Evolutionary conservation across 2,888 invertebrate species (phyloP).

Genomic region (Latheticus oryzae): DNA sequence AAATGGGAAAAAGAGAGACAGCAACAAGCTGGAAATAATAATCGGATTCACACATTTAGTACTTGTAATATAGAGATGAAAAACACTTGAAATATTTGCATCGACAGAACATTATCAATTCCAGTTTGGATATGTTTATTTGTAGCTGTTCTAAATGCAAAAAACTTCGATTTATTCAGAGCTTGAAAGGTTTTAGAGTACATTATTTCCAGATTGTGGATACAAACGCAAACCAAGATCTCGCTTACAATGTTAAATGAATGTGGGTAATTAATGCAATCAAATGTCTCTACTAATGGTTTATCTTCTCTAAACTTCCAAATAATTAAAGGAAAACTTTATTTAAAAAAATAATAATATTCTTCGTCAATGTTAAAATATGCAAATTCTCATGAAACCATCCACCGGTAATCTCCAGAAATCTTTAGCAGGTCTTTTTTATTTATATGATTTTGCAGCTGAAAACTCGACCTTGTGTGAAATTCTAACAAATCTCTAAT

Average conservation of each 20-base stretch:
- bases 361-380: too few relatives aligned
- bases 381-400: too few relatives aligned
- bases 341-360: too few relatives aligned
- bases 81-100: conserved; percentile 20
- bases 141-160: conserved; percentile 8
- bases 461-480: conserved; percentile 1
- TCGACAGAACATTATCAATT: conserved; percentile 11
- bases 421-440: too few relatives aligned
- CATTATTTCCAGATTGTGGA: conserved; percentile 14
- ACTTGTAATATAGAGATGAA: neutral
- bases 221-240: conserved; percentile 15
- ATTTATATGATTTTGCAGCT: too few relatives aligned
- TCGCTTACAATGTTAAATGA: conserved; percentile 9
- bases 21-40: conserved; percentile 7
- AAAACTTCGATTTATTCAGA: conserved; percentile 7
- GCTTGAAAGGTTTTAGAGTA: conserved; percentile 14
- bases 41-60: conserved; percentile 8
- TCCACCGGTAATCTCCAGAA: too few relatives aligned
- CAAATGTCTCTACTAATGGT: conserved; percentile 8
- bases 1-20: conserved; percentile 1
- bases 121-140: conserved; percentile 8
- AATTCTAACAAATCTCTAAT: conserved; percentile 7
- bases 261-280: conserved; percentile 7
- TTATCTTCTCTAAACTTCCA: too few relatives aligned
- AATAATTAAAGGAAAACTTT: too few relatives aligned